phyloP scores from a whole-genome alignment of 2,113 vertebrate species.

The Channa argus region DNA sequence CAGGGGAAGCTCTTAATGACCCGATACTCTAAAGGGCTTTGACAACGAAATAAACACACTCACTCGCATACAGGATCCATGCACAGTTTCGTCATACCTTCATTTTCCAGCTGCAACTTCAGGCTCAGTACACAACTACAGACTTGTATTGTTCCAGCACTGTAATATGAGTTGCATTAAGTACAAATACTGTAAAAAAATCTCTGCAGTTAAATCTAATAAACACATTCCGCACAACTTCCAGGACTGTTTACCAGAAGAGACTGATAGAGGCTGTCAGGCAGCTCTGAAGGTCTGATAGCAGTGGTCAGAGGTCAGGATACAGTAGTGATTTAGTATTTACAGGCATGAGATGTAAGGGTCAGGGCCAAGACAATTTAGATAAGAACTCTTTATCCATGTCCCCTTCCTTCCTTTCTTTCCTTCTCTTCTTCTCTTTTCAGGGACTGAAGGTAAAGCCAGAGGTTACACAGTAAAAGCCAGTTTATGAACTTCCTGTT shows the following conservation, averaged over 20 bases:
- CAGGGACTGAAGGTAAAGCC: constrained; percentile 47
- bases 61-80: constrained; percentile 13
- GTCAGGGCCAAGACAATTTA: constrained; percentile 82
- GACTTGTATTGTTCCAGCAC: not conserved
- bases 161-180: not conserved
- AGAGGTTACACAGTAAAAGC: constrained; percentile 59
- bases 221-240: constrained; percentile 16
- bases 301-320: constrained; percentile 59
- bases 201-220: constrained; percentile 12
- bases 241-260: constrained; percentile 38
- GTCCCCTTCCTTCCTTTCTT: constrained; percentile 65
- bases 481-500: constrained; percentile 49
- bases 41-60: constrained; percentile 43
- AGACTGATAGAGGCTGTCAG: constrained; percentile 33
- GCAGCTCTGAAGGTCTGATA: constrained; percentile 42
- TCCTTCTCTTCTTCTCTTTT: constrained; percentile 49
- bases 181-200: not conserved
- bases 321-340: constrained; percentile 69
- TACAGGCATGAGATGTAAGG: constrained; percentile 64
- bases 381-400: constrained; percentile 74
- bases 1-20: constrained; percentile 71
- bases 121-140: not conserved
- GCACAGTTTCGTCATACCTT: constrained; percentile 25
- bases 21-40: constrained; percentile 70
- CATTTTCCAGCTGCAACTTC: constrained; percentile 21